Evolutionary conservation across 2,797 vertebrate species (phyloP).

Genomic region (Acestrorhynchus altus): DNA sequence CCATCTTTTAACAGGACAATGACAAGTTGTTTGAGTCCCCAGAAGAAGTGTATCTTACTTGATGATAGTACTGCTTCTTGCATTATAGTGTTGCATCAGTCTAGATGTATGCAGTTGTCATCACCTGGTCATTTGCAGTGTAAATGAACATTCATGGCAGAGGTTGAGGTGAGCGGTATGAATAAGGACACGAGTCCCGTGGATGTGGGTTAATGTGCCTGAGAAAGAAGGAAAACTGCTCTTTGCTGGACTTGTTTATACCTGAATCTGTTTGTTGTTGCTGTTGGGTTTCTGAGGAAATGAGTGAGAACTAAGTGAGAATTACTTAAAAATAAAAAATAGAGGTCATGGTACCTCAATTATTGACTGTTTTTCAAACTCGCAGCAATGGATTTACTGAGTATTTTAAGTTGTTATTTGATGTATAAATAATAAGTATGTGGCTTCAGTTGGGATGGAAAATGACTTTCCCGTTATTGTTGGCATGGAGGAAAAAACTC

Average conservation of each 20-base stretch:
- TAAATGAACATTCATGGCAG: not conserved
- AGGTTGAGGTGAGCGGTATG: not conserved
- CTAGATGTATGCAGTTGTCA: not conserved
- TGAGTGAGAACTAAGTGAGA: not conserved
- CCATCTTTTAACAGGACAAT: not conserved
- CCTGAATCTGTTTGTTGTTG: conserved; percentile 10
- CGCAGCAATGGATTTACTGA: no score
- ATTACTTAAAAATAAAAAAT: not conserved
- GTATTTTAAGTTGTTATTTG: no score
- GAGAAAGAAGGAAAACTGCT: not conserved
- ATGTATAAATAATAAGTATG: no score
- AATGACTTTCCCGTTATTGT: no score
- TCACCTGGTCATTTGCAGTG: not conserved
- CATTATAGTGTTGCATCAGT: not conserved
- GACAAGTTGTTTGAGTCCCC: not conserved
- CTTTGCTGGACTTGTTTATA: not conserved
- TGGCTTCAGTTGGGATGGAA: no score
- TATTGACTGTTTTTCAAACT: not conserved
- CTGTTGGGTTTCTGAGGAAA: not conserved
- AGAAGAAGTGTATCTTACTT: not conserved
- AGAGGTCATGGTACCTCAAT: not conserved
- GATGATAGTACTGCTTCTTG: not conserved
- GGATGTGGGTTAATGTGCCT: not conserved
- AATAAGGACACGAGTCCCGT: not conserved
- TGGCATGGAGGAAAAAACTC: no score